phyloP scores from a whole-genome alignment of 2,888 invertebrate genomes.

The Philopedon plagiatum region DNA sequence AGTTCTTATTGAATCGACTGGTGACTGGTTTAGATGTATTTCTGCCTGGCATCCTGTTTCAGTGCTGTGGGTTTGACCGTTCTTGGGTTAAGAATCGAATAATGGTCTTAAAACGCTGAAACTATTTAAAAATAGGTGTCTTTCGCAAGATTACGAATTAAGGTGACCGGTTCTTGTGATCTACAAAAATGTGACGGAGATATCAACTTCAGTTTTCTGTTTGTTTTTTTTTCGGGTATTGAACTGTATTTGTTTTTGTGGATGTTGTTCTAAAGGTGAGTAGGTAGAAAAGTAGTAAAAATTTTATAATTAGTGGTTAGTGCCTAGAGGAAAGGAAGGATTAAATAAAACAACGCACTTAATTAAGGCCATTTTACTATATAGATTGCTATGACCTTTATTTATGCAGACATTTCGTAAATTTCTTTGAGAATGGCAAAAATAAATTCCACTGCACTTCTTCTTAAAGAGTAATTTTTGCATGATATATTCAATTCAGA shows the following conservation, averaged over 20 bases:
- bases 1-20: conserved; percentile 45
- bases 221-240: conserved; percentile 16
- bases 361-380: too few relatives aligned
- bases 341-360: too few relatives aligned
- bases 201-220: background rate
- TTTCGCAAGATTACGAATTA: background rate
- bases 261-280: background rate
- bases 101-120: conserved; percentile 5
- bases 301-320: too few relatives aligned
- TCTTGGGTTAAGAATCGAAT: conserved; percentile 19
- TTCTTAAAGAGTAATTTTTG: too few relatives aligned
- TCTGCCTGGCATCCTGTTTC: conserved; percentile 45
- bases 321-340: too few relatives aligned
- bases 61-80: conserved; percentile 30
- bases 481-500: too few relatives aligned
- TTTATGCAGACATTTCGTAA: too few relatives aligned
- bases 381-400: too few relatives aligned
- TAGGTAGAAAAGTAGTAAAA: too few relatives aligned
- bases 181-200: conserved; percentile 1
- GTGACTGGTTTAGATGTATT: conserved; percentile 46
- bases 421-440: too few relatives aligned
- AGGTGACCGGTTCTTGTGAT: conserved; percentile 4
- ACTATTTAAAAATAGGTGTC: background rate
- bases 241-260: conserved; percentile 19
- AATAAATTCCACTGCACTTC: too few relatives aligned